Conservation (phyloP, 2,113 vertebrate genomes). For the Pelmatolapia mariae region DNA sequence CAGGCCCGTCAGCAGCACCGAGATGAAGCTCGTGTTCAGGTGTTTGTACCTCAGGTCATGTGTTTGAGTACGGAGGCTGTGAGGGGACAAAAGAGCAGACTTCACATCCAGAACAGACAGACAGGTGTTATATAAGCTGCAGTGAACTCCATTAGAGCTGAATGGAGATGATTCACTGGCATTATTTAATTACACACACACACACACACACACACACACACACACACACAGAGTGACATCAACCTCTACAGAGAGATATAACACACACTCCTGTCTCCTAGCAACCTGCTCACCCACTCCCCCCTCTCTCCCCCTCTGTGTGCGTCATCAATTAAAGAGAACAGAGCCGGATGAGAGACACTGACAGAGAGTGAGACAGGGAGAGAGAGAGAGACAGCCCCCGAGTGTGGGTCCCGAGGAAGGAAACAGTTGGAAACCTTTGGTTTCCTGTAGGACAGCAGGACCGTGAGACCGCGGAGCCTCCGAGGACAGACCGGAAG, state of each 20-base stretch:
- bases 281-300: conserved; percentile 14
- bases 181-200: conserved; percentile 45
- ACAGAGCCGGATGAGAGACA: not conserved
- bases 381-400: not conserved
- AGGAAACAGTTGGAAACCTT: conserved; percentile 45
- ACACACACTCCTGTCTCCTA: conserved; percentile 29
- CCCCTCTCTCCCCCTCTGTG: conserved; percentile 1
- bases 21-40: not conserved
- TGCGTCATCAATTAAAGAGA: conserved; percentile 51
- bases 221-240: conserved; percentile 18
- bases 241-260: conserved; percentile 11
- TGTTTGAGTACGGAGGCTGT: not conserved
- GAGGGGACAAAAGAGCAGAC: not conserved
- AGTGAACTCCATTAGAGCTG: conserved; percentile 26
- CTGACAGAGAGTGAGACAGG: not conserved
- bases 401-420: not conserved
- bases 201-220: conserved; percentile 12
- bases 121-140: conserved; percentile 39
- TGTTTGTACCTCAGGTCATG: not conserved
- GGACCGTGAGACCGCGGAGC: not conserved
- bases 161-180: conserved; percentile 53
- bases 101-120: not conserved
- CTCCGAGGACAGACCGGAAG: not conserved
- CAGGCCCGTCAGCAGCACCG: not conserved
- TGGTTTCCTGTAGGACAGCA: conserved; percentile 20